A percentile compares a stretch with the other conserved stretches of the same genome.
Conservation (phyloP, 2,797 vertebrate species). For the Melanotaenia maccullochi region DNA sequence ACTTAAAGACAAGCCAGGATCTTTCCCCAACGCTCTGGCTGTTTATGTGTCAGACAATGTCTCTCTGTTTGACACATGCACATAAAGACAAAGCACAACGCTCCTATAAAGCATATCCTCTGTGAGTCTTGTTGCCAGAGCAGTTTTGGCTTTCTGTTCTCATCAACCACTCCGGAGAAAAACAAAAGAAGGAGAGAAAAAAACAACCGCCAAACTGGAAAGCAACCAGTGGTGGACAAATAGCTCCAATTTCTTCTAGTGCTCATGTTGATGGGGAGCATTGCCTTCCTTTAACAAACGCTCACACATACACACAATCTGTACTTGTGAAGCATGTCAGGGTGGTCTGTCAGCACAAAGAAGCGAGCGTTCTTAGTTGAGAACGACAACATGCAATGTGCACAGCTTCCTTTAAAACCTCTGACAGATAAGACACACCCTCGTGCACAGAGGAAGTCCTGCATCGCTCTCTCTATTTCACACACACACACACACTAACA, state of each 20-base stretch:
- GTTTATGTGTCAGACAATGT: conserved; percentile 43
- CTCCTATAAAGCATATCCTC: conserved; percentile 56
- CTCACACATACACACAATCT: conserved; percentile 52
- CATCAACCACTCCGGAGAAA: conserved; percentile 36
- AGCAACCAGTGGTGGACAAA: conserved; percentile 60
- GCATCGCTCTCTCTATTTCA: neutral
- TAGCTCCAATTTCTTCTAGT: conserved; percentile 63
- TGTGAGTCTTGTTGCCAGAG: conserved; percentile 58
- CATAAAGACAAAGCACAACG: conserved; percentile 53
- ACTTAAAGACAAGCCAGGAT: conserved; percentile 43
- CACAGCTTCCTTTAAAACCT: conserved; percentile 41
- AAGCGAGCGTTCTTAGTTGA: conserved; percentile 40
- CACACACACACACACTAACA: conserved; percentile 7
- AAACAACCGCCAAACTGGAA: conserved; percentile 38
- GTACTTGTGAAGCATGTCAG: conserved; percentile 58
- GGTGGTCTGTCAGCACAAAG: conserved; percentile 59
- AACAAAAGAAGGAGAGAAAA: neutral
- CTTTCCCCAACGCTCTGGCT: conserved; percentile 22
- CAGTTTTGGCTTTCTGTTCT: conserved; percentile 64
- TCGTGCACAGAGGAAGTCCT: conserved; percentile 12
- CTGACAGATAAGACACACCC: conserved; percentile 40
- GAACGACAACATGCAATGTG: conserved; percentile 22
- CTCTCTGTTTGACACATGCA: conserved; percentile 56
- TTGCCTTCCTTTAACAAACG: conserved; percentile 26
- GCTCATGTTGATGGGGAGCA: conserved; percentile 58